phyloP scores from a whole-genome alignment of 2,113 vertebrate species.

The Salvelinus fontinalis region DNA sequence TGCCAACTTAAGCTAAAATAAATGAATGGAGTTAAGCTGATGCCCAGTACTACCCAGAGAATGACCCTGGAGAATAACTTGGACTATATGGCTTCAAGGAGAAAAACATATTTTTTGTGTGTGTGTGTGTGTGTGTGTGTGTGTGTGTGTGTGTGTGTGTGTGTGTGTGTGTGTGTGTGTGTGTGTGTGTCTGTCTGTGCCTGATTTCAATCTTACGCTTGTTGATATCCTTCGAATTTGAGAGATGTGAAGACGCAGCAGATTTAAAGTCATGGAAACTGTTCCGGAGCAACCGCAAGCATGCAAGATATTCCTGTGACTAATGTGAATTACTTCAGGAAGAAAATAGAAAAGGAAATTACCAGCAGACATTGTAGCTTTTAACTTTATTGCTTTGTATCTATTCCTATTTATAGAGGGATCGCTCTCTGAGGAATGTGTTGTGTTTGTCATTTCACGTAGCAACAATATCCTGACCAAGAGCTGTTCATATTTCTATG shows the following conservation, averaged over 20 bases:
- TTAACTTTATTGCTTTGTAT: slow-evolving; percentile 13
- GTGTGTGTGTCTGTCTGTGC: too few species aligned
- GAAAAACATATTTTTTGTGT: too few species aligned
- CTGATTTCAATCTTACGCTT: too few species aligned
- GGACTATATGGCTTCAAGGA: too few species aligned
- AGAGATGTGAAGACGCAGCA: slow-evolving; percentile 5
- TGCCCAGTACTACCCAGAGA: too few species aligned
- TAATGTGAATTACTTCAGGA: slow-evolving; percentile 6
- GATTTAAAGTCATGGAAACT: slow-evolving; percentile 21
- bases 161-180: too few species aligned
- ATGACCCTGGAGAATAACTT: too few species aligned
- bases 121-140: too few species aligned
- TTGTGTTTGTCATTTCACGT: slow-evolving; percentile 3
- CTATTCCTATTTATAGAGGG: slow-evolving; percentile 10
- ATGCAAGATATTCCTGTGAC: slow-evolving; percentile 11
- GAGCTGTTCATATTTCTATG: background rate
- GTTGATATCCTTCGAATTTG: background rate
- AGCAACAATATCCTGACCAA: slow-evolving; percentile 7
- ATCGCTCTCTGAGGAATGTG: background rate
- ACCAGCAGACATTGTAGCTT: slow-evolving; percentile 15
- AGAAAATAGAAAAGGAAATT: slow-evolving; percentile 14
- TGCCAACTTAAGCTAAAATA: too few species aligned
- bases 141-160: too few species aligned
- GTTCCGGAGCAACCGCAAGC: slow-evolving; percentile 11
- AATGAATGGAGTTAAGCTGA: too few species aligned